Conservation (phyloP, 2,797 vertebrate species). For the Luscinia megarhynchos region DNA sequence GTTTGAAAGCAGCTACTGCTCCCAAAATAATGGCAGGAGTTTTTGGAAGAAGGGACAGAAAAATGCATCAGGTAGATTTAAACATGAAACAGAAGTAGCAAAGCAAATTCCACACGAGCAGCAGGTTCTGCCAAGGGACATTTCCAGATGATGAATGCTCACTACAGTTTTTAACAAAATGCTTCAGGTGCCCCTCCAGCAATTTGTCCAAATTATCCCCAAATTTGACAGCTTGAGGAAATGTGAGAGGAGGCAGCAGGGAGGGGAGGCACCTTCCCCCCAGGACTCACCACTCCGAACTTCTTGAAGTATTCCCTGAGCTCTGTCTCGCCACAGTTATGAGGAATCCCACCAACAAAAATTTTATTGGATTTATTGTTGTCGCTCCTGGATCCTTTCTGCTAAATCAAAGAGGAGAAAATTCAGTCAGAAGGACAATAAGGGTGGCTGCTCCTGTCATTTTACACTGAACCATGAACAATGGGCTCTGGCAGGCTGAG, state of each 20-base stretch:
- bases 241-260: not conserved
- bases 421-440: slow-evolving; percentile 4
- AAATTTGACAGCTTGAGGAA: slow-evolving; percentile 7
- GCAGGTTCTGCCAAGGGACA: not conserved
- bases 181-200: not conserved
- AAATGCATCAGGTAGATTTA: not conserved
- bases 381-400: slow-evolving; percentile 98
- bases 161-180: not conserved
- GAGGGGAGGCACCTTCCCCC: not conserved
- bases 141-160: not conserved
- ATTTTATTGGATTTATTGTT: slow-evolving; percentile 99
- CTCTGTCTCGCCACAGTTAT: slow-evolving; percentile 99
- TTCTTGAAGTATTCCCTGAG: slow-evolving; percentile 99
- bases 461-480: not conserved
- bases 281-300: slow-evolving; percentile 97
- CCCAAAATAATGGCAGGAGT: not conserved
- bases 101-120: not conserved
- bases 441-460: not conserved
- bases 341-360: slow-evolving; percentile 99
- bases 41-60: not conserved
- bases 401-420: slow-evolving; percentile 77
- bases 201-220: slow-evolving; percentile 23
- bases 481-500: not conserved
- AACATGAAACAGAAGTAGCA: not conserved
- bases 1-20: not conserved